Percentiles rank a stretch among this genome's conserved stretches.
Evolutionary conservation across 2,797 vertebrate species (phyloP).

Genomic region (Helarctos malayanus): DNA sequence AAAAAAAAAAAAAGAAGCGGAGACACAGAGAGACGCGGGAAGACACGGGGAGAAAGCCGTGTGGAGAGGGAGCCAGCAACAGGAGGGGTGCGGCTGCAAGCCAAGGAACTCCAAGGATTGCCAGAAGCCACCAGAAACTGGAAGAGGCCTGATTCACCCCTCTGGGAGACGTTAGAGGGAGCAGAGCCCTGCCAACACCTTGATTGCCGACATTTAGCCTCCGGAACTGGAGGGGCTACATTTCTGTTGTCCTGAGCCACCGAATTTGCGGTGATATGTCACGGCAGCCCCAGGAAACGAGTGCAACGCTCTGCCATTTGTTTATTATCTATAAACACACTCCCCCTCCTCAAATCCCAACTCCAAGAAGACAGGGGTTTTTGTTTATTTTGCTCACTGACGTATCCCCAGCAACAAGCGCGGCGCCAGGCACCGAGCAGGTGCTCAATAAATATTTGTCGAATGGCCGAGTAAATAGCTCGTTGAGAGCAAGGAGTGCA

Average conservation of each 20-base stretch:
- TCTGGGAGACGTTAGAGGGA: background rate
- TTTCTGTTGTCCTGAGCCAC: conserved; percentile 20
- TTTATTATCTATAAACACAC: background rate
- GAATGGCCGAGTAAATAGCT: background rate
- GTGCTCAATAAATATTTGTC: background rate
- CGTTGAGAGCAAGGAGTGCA: background rate
- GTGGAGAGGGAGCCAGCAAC: background rate
- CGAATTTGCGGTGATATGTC: background rate
- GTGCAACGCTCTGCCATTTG: background rate
- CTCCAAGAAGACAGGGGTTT: background rate
- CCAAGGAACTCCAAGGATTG: too few relatives aligned
- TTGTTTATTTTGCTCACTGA: background rate
- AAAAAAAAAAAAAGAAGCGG: background rate
- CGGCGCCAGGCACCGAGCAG: background rate
- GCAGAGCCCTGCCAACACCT: background rate
- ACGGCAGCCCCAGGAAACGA: background rate
- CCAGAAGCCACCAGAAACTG: background rate
- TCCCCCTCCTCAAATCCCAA: background rate
- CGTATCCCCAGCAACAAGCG: background rate
- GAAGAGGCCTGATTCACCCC: background rate
- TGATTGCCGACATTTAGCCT: background rate
- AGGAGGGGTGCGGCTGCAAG: background rate
- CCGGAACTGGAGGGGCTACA: background rate
- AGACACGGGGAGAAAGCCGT: background rate
- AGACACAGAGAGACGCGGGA: background rate